Base-by-base conservation (phyloP, 2,113 vertebrate genomes). In the Pleuronectes platessa region DNA sequence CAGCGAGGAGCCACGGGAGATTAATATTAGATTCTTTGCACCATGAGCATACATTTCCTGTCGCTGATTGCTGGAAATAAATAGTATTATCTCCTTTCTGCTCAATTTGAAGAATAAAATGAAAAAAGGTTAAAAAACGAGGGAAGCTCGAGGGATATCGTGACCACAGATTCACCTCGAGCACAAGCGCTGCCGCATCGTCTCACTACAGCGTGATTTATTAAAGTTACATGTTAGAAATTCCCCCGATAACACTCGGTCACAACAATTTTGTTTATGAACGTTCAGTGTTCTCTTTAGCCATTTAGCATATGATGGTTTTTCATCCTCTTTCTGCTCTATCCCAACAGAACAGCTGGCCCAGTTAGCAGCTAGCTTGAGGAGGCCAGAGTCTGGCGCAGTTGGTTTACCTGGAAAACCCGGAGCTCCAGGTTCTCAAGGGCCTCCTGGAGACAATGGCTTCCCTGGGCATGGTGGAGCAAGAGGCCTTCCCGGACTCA, bases 401-500 rank as follows among this genome's bases (percentile, higher is more conserved):
- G 93, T 93, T 2, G 98, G 98, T 53, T 93, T 98, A 66, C 98
- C 98, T 60, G 98, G 98, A 27, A 94, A 78, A 72, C 97, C 98
- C 7, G 98, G 98, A 0, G 96, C 92, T 14, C 96, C 98, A 0
- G 98, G 98, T 4, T 89, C 95, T 69, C 95, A 96, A 0, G 97
- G 98, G 0, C 17, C 93, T 4, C 92, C 95, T 42, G 97, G 98
- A 47, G 95, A 98, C 86, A 99, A 96, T 18, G 98, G 98, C 63
- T 96, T 99, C 76, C 95, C 97, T 4, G 98, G 98, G 61, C 98
- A 98, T 71, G 92, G 94, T 75, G 98, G 98, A 18, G 21, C 94
- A 21, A 97, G 97, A 84, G 98, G 98, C 2, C 94, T 99, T 51
- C 97, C 97, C 18, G 98, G 98, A 75, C 95, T 99, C 18, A 99